Percentiles rank a stretch among this genome's conserved stretches.
Conservation (phyloP, 2,888 invertebrate genomes). For the Ectobius pallidus region DNA sequence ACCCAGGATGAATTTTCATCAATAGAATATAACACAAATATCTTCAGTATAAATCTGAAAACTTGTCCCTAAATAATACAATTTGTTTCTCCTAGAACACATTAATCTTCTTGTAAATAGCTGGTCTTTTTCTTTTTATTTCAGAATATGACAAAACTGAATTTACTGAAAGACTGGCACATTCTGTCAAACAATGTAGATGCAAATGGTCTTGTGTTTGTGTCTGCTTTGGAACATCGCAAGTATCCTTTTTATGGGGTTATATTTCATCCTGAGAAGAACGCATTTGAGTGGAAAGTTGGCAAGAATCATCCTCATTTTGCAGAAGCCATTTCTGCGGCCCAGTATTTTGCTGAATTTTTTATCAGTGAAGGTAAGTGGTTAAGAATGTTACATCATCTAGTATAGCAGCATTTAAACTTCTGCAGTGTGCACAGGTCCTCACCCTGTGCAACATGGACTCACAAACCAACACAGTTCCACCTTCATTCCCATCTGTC, state of each 20-base stretch:
- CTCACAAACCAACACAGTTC: not conserved
- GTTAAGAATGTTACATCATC: not conserved
- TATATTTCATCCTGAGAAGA: constrained; percentile 93
- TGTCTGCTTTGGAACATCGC: constrained; percentile 77
- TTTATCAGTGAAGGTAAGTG: constrained; percentile 72
- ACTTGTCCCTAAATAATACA: no score
- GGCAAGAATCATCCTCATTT: constrained; percentile 69
- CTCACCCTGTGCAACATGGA: not conserved
- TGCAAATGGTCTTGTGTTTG: constrained; percentile 66
- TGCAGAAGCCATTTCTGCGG: constrained; percentile 62
- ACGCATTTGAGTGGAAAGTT: constrained; percentile 74
- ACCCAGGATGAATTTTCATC: no score
- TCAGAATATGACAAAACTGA: constrained; percentile 61
- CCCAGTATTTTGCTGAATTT: constrained; percentile 81
- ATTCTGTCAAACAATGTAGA: constrained; percentile 76
- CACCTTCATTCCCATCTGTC: no score
- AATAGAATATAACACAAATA: no score
- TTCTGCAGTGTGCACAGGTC: not conserved
- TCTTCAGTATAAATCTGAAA: no score
- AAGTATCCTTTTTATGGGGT: constrained; percentile 80
- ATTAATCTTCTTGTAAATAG: no score
- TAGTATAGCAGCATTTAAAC: not conserved
- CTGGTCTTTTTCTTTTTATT: constrained; percentile 41
- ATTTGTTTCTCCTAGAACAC: no score
- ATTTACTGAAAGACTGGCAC: constrained; percentile 68